These are phyloP conservation scores for Pterostichus niger DNA, from an alignment of 2,888 invertebrate species.

Conservation along the genomic window DNA sequence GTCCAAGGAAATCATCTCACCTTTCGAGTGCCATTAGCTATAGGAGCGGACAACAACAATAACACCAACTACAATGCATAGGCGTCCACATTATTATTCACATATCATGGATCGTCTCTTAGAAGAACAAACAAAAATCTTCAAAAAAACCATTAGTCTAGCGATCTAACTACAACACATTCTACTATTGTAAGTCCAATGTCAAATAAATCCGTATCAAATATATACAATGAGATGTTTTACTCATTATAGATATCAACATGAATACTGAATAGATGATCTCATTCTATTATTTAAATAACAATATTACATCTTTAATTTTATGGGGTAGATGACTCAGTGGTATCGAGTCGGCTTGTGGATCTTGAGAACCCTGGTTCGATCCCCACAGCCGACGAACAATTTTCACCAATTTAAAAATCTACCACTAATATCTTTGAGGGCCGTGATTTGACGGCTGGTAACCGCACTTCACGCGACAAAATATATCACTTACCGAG, in stretches of 20 bases:
- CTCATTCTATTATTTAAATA: constrained; percentile 2
- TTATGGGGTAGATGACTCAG: too few relatives aligned
- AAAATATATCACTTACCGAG: too few relatives aligned
- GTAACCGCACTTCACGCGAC: too few relatives aligned
- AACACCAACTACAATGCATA: constrained; percentile 48
- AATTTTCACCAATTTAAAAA: too few relatives aligned
- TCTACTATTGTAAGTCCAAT: constrained; percentile 34
- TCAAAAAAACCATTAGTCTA: constrained; percentile 52
- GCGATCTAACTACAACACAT: constrained; percentile 11
- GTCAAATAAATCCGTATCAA: constrained; percentile 44
- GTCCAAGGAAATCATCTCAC: constrained; percentile 55
- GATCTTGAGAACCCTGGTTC: too few relatives aligned
- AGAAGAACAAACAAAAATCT: constrained; percentile 50
- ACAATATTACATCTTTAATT: constrained; percentile 5
- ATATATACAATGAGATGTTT: constrained; percentile 23
- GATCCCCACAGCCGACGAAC: too few relatives aligned
- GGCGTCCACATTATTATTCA: constrained; percentile 47
- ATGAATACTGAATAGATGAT: constrained; percentile 4
- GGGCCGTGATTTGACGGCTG: too few relatives aligned
- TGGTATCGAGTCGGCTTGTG: too few relatives aligned
- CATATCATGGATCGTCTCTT: constrained; percentile 42
- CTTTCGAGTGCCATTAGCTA: constrained; percentile 51
- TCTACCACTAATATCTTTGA: too few relatives aligned
- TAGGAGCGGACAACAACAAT: constrained; percentile 49
- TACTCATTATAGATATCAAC: constrained; percentile 20